Evolutionary conservation across 2,888 invertebrate species (phyloP), one percentile per base, ranked within the genome.

Genomic region (Cephalotes varians): DNA sequence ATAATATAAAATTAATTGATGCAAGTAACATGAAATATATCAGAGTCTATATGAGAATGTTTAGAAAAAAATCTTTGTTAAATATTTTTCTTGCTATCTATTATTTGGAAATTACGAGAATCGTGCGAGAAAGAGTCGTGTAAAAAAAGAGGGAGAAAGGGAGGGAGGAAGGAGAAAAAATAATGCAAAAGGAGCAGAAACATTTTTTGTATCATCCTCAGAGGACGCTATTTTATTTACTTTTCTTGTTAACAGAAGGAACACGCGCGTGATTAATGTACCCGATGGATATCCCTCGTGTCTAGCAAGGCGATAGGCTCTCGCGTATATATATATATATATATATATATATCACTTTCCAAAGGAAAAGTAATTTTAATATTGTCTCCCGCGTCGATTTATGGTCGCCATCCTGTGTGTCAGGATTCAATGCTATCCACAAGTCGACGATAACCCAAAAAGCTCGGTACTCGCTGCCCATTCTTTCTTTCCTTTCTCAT

Each of bases 291-390:
- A 80, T 81, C 84, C 67, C 47, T 69, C n/a, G 51, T 65, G 69
- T 76, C 47, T 51, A 58, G 49, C 31, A n/a, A 74, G 67, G 80
- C 51, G 87, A 85, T 88, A 88, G 86, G 81, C 81, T 81, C 44
- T 51, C 67, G 69, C 81, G 69, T 84, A 86, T 69, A 86, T 88
- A 84, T n/a, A n/a, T n/a, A n/a, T n/a, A n/a, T n/a, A n/a, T n/a
- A n/a, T n/a, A n/a, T n/a, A n/a, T n/a, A n/a, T 84, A 87, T 69
- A 86, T 88, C 87, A 84, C 77, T 81, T 62, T 76, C 58, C 21
- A 51, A 69, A 74, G 83, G 81, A 82, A 80, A 77, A 71, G 80
- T 86, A 87, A 86, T 90, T 90, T 90, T 87, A 90, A 90, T 90
- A 90, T 88, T 87, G 81, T 85, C 60, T 69, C 65, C 64, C 79